A percentile compares a stretch with the other conserved stretches of the same genome.
Evolutionary conservation across 1,140 invertebrate genomes (phyloP).

Genomic region (Oncopodura yosiiana): DNA sequence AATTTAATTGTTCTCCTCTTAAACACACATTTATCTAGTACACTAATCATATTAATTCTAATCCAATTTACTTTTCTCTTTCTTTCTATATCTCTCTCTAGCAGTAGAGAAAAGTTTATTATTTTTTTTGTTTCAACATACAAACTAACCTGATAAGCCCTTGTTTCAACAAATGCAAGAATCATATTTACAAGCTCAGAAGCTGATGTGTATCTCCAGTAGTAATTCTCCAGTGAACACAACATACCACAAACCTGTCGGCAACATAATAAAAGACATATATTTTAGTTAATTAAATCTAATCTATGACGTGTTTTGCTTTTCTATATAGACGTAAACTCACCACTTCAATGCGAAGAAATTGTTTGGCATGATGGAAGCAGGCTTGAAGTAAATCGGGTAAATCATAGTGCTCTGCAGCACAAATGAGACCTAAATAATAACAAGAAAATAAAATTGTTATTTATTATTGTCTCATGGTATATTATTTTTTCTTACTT

Average conservation of each 20-base stretch:
- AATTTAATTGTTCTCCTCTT: no score
- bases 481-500: no score
- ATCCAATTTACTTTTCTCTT: no score
- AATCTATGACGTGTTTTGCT: not conserved
- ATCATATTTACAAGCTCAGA: slow-evolving; percentile 91
- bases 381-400: slow-evolving; percentile 86
- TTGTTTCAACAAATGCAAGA: slow-evolving; percentile 74
- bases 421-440: slow-evolving; percentile 84
- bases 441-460: no score
- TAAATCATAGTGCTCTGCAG: slow-evolving; percentile 86
- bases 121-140: not conserved
- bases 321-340: slow-evolving; percentile 20
- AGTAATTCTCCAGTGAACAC: slow-evolving; percentile 84
- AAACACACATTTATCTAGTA: no score
- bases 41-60: no score
- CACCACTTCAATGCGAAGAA: slow-evolving; percentile 79
- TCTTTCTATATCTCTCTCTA: no score
- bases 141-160: slow-evolving; percentile 51
- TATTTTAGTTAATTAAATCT: slow-evolving; percentile 2
- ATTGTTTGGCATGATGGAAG: slow-evolving; percentile 90
- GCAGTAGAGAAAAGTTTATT: no score
- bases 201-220: slow-evolving; percentile 88
- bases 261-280: not conserved
- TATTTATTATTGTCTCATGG: no score
- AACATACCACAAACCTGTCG: slow-evolving; percentile 76